phyloP scores from a whole-genome alignment of 1,140 invertebrate species.

The Wiebesia pumilae region DNA sequence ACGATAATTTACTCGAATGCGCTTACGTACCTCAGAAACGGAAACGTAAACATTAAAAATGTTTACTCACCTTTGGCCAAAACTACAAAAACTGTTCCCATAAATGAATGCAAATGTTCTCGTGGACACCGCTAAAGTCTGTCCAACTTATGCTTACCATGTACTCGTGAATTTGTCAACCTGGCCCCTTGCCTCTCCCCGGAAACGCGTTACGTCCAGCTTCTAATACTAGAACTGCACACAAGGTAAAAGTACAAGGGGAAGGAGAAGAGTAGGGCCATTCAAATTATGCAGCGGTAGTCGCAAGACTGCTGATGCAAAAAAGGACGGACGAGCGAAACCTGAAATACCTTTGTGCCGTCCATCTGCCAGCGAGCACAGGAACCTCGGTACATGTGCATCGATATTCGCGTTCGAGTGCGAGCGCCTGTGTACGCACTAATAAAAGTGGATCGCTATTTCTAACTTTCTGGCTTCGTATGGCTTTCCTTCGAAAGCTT shows the following conservation, averaged over 20 bases:
- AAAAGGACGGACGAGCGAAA: slow-evolving; percentile 7
- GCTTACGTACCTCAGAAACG: neutral
- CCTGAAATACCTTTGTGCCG: slow-evolving; percentile 38
- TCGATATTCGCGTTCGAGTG: neutral
- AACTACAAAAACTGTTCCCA: neutral
- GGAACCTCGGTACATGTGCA: neutral
- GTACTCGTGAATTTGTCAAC: slow-evolving; percentile 15
- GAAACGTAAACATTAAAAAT: neutral
- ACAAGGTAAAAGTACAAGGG: slow-evolving; percentile 34
- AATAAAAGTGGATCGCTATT: slow-evolving; percentile 37
- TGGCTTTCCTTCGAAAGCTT: slow-evolving; percentile 10
- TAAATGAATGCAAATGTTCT: neutral
- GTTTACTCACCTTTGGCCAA: neutral
- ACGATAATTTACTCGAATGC: neutral
- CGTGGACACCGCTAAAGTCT: neutral
- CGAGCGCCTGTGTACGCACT: neutral
- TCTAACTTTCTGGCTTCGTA: slow-evolving; percentile 1
- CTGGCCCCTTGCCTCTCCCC: slow-evolving; percentile 1
- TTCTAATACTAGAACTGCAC: too few relatives aligned
- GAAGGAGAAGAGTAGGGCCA: slow-evolving; percentile 9
- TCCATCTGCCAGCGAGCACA: slow-evolving; percentile 38
- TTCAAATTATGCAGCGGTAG: slow-evolving; percentile 3
- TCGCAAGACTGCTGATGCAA: neutral
- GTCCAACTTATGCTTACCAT: neutral
- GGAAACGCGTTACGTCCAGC: slow-evolving; percentile 19